These are phyloP conservation scores for Antennarius striatus DNA, from an alignment of 2,113 vertebrate species.

Conservation along the genomic window DNA sequence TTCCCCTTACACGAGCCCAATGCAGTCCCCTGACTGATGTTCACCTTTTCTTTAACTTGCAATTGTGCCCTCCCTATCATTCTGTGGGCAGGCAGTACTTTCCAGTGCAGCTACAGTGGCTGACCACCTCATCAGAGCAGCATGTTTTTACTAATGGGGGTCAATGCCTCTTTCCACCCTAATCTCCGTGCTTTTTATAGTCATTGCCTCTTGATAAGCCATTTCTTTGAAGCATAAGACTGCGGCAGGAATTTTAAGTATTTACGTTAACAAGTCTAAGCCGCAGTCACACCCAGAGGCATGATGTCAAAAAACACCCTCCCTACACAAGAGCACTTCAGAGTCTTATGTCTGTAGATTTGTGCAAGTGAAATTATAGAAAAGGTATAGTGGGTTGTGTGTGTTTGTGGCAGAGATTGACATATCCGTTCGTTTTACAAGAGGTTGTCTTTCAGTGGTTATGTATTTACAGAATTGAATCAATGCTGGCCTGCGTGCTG, in stretches of 20 bases:
- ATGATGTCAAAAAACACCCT: conserved; percentile 39
- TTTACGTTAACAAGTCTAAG: conserved; percentile 75
- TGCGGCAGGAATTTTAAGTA: conserved; percentile 69
- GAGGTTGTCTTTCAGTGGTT: too few relatives aligned
- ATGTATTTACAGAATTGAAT: not conserved
- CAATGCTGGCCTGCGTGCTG: not conserved
- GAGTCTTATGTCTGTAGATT: conserved; percentile 9
- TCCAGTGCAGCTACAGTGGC: conserved; percentile 8
- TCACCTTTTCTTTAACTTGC: conserved; percentile 1
- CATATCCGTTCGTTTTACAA: not conserved
- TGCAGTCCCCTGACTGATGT: not conserved
- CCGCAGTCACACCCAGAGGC: conserved; percentile 66
- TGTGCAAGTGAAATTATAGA: conserved; percentile 8
- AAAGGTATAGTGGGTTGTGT: not conserved
- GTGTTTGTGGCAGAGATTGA: not conserved
- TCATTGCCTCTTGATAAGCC: conserved; percentile 72
- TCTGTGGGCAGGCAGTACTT: conserved; percentile 26
- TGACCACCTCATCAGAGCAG: conserved; percentile 11
- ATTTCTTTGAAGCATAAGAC: conserved; percentile 61
- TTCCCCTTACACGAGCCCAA: not conserved
- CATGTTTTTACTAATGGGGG: conserved; percentile 16
- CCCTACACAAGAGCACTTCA: conserved; percentile 13
- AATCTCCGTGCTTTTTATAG: conserved; percentile 54
- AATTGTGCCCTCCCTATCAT: not conserved
- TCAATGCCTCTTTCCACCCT: conserved; percentile 42